Base-by-base conservation (phyloP, 1,140 invertebrate genomes). In the Vanessa tameamea region DNA sequence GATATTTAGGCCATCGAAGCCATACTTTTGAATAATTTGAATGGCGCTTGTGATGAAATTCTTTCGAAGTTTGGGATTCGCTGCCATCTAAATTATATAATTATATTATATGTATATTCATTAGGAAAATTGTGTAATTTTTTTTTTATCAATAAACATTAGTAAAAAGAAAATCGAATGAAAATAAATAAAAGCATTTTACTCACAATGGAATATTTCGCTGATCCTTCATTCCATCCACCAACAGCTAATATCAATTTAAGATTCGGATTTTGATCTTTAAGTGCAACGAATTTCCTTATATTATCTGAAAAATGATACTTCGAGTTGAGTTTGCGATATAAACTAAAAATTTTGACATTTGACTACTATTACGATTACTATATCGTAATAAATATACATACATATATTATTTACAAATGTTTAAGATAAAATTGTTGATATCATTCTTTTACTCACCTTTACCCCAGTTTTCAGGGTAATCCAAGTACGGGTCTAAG, bases 1-100 rank as follows among this genome's bases (percentile, higher is more conserved):
- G 14, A 97, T 20, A 83, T 97, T 96, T 1, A 98, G 92, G 0
- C 97, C 97, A 88, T 97, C 96, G 72, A 98, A 97, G 8, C 94
- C 91, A 80, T 97, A 94, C n/a, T 93, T 94, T 68, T 90, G 84
- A 0, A 96, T 66, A 77, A 96, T 95, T 0, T 89, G 74, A 0
- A 96, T 88, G 1, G 94, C 93, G 72, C 94, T 95, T 2, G 93
- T 73, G 9, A 95, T 93, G 69, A 97, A 96, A n/a, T 80, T 92
- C 1, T 89, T 83, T 9, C 96, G 93, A n/a, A 86, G 78, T 0
- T 63, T 77, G 8, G 94, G 72, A 69, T 93, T 91, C 2, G 78
- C 86, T 7, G 94, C 95, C 78, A 95, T 94, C 94, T 94, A 72
- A 67, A 43, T 43, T 3, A 20, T 23, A 43, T 9, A 43, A 43